Evolutionary conservation across 2,888 invertebrate genomes (phyloP).

Genomic region (Lycocerus yunnanus): DNA sequence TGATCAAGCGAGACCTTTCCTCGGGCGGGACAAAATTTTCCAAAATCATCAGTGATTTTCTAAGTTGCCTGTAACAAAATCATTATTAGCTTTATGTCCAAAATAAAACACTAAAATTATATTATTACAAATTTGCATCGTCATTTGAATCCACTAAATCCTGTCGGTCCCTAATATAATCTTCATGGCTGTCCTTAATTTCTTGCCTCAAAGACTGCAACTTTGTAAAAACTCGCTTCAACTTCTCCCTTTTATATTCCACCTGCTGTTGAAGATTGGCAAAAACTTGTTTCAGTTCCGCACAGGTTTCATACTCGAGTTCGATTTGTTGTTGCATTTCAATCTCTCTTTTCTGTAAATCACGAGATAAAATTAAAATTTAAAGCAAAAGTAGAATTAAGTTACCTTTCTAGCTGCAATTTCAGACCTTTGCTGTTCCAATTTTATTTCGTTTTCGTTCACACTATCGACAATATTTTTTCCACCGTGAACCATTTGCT

Average conservation of each 20-base stretch:
- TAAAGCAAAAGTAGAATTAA: constrained; percentile 4
- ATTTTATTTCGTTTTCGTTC: constrained; percentile 87
- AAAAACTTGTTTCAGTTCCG: constrained; percentile 89
- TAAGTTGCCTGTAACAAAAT: constrained; percentile 68
- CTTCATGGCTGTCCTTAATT: constrained; percentile 80
- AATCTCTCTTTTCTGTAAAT: constrained; percentile 64
- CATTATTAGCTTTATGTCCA: neutral
- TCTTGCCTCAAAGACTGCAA: constrained; percentile 76
- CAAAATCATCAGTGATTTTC: constrained; percentile 84
- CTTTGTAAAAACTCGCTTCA: constrained; percentile 89
- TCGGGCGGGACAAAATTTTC: constrained; percentile 89
- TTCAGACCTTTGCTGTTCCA: constrained; percentile 84
- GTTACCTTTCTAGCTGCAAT: constrained; percentile 85
- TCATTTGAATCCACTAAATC: constrained; percentile 91
- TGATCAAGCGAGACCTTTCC: constrained; percentile 74
- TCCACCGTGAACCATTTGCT: constrained; percentile 91
- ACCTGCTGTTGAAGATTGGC: constrained; percentile 94
- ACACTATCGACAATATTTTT: constrained; percentile 95
- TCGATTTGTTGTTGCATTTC: constrained; percentile 96
- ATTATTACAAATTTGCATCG: constrained; percentile 74
- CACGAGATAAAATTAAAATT: neutral
- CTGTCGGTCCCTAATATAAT: constrained; percentile 88
- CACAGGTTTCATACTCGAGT: constrained; percentile 89
- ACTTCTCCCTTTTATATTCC: constrained; percentile 91
- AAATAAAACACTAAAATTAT: neutral